Percentiles rank a stretch among this genome's conserved stretches.
Evolutionary conservation across 1,140 invertebrate species (phyloP).

Genomic region (Chlorops oryzae): DNA sequence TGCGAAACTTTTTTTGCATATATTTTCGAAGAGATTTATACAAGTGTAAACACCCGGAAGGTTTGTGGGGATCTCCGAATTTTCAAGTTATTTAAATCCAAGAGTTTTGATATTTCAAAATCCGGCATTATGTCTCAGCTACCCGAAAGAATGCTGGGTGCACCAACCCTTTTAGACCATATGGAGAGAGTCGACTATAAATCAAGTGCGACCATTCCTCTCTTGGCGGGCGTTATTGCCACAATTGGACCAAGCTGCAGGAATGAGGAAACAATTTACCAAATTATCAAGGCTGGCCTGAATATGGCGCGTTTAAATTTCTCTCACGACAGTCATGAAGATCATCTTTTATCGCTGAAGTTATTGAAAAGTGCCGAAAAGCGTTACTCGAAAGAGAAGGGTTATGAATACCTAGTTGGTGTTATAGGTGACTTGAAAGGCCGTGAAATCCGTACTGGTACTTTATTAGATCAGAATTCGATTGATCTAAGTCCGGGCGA

Average conservation of each 20-base stretch:
- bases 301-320: slow-evolving; percentile 96
- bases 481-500: slow-evolving; percentile 66
- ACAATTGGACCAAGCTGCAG: slow-evolving; percentile 76
- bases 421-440: slow-evolving; percentile 96
- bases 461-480: slow-evolving; percentile 72
- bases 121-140: too few relatives aligned
- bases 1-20: too few relatives aligned
- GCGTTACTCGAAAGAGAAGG: slow-evolving; percentile 61
- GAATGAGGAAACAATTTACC: slow-evolving; percentile 69
- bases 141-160: too few relatives aligned
- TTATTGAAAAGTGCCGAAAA: slow-evolving; percentile 77
- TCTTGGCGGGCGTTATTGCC: slow-evolving; percentile 93
- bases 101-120: too few relatives aligned
- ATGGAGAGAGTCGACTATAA: too few relatives aligned
- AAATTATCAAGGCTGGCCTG: slow-evolving; percentile 97
- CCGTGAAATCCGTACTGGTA: slow-evolving; percentile 92
- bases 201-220: too few relatives aligned
- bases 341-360: slow-evolving; percentile 79
- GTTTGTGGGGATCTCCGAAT: too few relatives aligned
- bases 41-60: too few relatives aligned
- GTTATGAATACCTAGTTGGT: slow-evolving; percentile 48
- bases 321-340: slow-evolving; percentile 93
- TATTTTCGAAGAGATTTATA: too few relatives aligned
- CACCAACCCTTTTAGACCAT: too few relatives aligned
- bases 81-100: too few relatives aligned